Evolutionary conservation across 2,113 vertebrate species (phyloP).

Genomic region (Mustela nigripes): DNA sequence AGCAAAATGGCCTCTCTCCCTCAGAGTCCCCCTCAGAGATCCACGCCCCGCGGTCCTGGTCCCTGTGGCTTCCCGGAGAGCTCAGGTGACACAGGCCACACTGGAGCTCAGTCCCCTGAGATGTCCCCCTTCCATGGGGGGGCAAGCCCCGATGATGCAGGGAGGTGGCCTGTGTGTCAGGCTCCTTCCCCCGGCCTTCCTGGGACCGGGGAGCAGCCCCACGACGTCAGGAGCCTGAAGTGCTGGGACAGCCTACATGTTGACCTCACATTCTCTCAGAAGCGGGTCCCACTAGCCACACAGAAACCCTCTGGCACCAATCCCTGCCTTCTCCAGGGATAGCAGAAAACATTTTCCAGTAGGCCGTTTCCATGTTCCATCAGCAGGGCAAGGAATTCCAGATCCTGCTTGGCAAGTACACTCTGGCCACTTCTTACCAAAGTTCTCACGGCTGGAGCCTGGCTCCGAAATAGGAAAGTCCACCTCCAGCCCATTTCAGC

Average conservation of each 20-base stretch:
- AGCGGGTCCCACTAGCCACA: background rate
- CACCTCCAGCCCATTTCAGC: background rate
- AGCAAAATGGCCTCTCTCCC: background rate
- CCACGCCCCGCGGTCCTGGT: rapidly evolving
- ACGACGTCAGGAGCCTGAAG: background rate
- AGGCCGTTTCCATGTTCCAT: background rate
- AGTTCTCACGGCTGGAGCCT: background rate
- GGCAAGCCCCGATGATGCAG: background rate
- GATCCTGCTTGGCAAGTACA: background rate
- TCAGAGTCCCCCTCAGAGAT: background rate
- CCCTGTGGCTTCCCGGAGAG: background rate
- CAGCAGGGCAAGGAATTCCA: background rate
- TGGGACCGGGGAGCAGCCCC: background rate
- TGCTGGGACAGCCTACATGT: rapidly evolving
- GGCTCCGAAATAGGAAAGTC: background rate
- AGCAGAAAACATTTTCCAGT: background rate
- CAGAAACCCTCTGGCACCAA: background rate
- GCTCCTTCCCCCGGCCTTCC: background rate
- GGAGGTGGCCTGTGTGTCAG: background rate
- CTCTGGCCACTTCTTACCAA: background rate
- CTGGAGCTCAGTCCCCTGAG: background rate
- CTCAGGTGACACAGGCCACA: rapidly evolving
- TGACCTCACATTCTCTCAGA: background rate
- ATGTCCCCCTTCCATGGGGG: background rate
- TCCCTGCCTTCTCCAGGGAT: background rate